Conservation (phyloP, 92 coral and sea anemone species). For the Parazoanthus atlanticus region DNA sequence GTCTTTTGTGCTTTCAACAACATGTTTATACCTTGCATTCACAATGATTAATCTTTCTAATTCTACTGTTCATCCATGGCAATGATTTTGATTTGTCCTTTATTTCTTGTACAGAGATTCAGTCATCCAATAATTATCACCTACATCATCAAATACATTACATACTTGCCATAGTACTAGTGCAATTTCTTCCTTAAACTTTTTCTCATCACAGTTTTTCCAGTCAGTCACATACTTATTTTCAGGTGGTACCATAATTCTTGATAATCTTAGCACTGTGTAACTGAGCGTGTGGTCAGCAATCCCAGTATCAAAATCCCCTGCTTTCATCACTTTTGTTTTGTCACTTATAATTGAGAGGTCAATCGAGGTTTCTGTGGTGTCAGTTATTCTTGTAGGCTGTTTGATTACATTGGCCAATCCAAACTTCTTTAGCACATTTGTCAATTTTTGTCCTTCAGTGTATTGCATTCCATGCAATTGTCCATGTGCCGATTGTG, state of each 20-base stretch:
- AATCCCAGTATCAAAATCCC: slow-evolving; percentile 48
- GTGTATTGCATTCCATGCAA: too few relatives aligned
- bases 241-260: slow-evolving; percentile 31
- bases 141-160: slow-evolving; percentile 47
- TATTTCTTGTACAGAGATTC: slow-evolving; percentile 30
- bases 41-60: slow-evolving; percentile 49
- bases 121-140: slow-evolving; percentile 48
- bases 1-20: slow-evolving; percentile 49
- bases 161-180: slow-evolving; percentile 49
- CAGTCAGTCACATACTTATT: slow-evolving; percentile 34
- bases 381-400: slow-evolving; percentile 50
- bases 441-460: neutral
- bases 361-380: slow-evolving; percentile 40
- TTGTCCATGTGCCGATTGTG: too few relatives aligned
- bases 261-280: slow-evolving; percentile 35
- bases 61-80: slow-evolving; percentile 43
- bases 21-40: slow-evolving; percentile 48
- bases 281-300: slow-evolving; percentile 48
- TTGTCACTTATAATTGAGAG: slow-evolving; percentile 49
- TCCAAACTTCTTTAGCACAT: slow-evolving; percentile 38
- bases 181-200: slow-evolving; percentile 22
- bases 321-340: slow-evolving; percentile 46
- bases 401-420: slow-evolving; percentile 41
- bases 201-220: slow-evolving; percentile 34
- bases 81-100: slow-evolving; percentile 29